phyloP scores from a whole-genome alignment of 2,113 vertebrate species.

The Oncorhynchus tshawytscha region DNA sequence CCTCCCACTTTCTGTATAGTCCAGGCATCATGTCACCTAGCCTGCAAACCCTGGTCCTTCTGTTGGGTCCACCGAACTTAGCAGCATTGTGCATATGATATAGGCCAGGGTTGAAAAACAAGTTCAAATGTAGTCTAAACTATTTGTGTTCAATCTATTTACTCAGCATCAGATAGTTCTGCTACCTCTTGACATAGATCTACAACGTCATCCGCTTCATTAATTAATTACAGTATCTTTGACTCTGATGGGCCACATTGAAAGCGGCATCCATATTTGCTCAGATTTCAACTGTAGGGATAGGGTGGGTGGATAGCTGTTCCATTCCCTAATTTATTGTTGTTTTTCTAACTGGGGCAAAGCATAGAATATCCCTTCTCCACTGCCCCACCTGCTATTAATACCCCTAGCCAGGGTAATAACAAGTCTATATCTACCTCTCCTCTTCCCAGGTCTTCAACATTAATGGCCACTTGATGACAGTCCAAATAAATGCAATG shows the following conservation, averaged over 20 bases:
- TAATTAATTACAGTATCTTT: conserved; percentile 32
- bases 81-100: conserved; percentile 51
- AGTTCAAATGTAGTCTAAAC: neutral
- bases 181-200: conserved; percentile 23
- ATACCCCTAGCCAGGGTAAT: neutral
- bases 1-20: conserved; percentile 12
- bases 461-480: neutral
- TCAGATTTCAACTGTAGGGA: conserved; percentile 12
- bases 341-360: conserved; percentile 28
- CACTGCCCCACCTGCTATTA: conserved; percentile 21
- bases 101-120: conserved; percentile 16
- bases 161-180: conserved; percentile 48
- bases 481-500: conserved; percentile 8
- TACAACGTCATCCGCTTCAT: neutral
- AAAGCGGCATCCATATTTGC: conserved; percentile 4
- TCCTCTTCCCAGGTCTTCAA: neutral
- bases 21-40: neutral
- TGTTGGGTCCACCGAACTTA: conserved; percentile 55
- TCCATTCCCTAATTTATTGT: conserved; percentile 25
- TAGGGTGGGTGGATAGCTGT: neutral
- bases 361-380: conserved; percentile 11
- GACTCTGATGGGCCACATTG: conserved; percentile 25
- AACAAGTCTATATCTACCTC: neutral
- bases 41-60: conserved; percentile 2
- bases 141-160: conserved; percentile 32